phyloP scores from a whole-genome alignment of 1,140 invertebrate species.

The Rhizoglyphus robini region DNA sequence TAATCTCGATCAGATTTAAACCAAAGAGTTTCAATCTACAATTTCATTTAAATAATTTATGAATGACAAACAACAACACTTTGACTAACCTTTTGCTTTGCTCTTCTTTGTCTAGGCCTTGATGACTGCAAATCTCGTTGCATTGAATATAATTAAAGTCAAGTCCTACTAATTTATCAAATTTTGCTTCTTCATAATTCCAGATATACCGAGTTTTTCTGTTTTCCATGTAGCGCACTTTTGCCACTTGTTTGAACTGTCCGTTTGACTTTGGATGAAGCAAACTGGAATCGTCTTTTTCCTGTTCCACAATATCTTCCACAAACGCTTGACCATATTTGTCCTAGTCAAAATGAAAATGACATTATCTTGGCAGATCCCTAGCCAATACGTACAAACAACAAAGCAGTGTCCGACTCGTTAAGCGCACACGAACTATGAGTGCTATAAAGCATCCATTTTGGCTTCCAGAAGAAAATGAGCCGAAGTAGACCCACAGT shows the following conservation, averaged over 20 bases:
- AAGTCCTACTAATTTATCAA: constrained; percentile 52
- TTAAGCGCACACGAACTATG: constrained; percentile 51
- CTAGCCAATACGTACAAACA: constrained; percentile 39
- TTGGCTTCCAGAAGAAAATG: constrained; percentile 73
- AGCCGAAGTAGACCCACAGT: constrained; percentile 58
- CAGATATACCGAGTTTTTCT: constrained; percentile 63
- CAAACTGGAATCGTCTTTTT: neutral
- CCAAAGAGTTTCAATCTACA: constrained; percentile 41
- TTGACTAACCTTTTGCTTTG: neutral
- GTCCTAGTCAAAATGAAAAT: neutral
- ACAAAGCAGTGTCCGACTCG: constrained; percentile 57
- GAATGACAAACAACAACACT: constrained; percentile 8
- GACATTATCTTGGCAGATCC: neutral
- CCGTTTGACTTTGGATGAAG: neutral
- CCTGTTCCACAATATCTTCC: neutral
- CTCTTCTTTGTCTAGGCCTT: constrained; percentile 1
- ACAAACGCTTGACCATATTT: constrained; percentile 13
- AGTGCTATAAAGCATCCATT: constrained; percentile 56
- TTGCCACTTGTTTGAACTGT: constrained; percentile 39
- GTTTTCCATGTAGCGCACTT: constrained; percentile 51
- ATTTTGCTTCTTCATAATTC: constrained; percentile 48
- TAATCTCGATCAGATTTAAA: constrained; percentile 39
- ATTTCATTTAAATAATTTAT: constrained; percentile 34
- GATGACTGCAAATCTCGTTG: no score
- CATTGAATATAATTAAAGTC: constrained; percentile 47